phyloP scores from a whole-genome alignment of 2,888 invertebrate genomes.

The Dryadula phaetusa region DNA sequence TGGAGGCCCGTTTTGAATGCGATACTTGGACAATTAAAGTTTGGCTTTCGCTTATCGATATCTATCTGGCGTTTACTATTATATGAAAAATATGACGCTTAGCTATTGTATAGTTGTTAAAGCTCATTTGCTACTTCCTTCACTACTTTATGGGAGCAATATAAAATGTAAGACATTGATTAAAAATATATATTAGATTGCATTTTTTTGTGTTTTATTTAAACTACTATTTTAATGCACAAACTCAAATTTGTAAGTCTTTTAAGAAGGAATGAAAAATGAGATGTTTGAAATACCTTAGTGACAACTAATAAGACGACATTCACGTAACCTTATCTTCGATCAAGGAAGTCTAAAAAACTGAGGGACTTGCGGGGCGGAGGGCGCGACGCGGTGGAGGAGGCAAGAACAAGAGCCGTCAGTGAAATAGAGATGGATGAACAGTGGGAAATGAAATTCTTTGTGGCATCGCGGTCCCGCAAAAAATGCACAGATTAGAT shows the following conservation, averaged over 20 bases:
- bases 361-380: slow-evolving; percentile 56
- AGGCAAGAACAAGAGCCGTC: slow-evolving; percentile 83
- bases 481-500: slow-evolving; percentile 86
- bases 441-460: slow-evolving; percentile 86
- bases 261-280: slow-evolving; percentile 65
- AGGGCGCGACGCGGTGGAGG: slow-evolving; percentile 55
- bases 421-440: slow-evolving; percentile 85
- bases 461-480: slow-evolving; percentile 85
- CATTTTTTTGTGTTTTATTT: not conserved
- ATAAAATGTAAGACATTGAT: slow-evolving; percentile 10
- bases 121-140: slow-evolving; percentile 65
- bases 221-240: no score
- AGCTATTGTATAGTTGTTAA: slow-evolving; percentile 73
- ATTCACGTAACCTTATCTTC: slow-evolving; percentile 82
- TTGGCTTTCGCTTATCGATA: slow-evolving; percentile 73
- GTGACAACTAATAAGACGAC: slow-evolving; percentile 79
- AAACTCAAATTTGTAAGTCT: not conserved
- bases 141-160: not conserved
- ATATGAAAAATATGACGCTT: slow-evolving; percentile 75
- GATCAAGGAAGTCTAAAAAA: slow-evolving; percentile 83
- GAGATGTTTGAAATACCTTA: slow-evolving; percentile 68
- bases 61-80: slow-evolving; percentile 75
- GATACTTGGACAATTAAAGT: slow-evolving; percentile 76
- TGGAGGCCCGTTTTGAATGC: slow-evolving; percentile 81
- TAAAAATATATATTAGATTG: not conserved